These are phyloP conservation scores for Leptogaster cylindrica DNA, from an alignment of 2,888 invertebrate species.

Conservation along the genomic window DNA sequence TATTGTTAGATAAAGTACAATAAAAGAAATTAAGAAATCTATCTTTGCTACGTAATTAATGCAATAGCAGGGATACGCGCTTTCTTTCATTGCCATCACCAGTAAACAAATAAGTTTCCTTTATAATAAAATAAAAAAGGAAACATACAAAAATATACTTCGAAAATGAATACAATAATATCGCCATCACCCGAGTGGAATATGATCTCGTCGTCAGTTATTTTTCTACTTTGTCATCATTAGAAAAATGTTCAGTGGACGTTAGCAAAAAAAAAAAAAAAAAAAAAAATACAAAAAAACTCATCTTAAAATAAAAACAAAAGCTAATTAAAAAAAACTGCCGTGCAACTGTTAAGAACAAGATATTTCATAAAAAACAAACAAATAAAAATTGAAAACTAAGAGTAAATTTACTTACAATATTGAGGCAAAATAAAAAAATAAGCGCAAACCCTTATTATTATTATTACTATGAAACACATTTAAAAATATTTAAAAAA, in stretches of 20 bases:
- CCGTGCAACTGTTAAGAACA: slow-evolving; percentile 41
- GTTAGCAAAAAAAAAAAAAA: no score
- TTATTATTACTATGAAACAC: slow-evolving; percentile 33
- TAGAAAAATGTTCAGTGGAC: slow-evolving; percentile 24
- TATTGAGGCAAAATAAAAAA: slow-evolving; percentile 38
- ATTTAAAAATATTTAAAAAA: slow-evolving; percentile 33
- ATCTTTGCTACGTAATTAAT: slow-evolving; percentile 36
- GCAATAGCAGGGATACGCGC: slow-evolving; percentile 38
- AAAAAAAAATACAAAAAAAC: no score
- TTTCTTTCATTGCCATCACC: slow-evolving; percentile 30
- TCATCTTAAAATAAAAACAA: slow-evolving; percentile 30
- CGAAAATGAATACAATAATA: slow-evolving; percentile 9
- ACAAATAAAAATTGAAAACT: slow-evolving; percentile 32
- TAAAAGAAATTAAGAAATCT: slow-evolving; percentile 34
- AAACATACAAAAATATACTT: not conserved
- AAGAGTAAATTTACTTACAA: slow-evolving; percentile 36
- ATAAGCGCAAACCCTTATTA: slow-evolving; percentile 38
- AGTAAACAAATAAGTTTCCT: slow-evolving; percentile 10
- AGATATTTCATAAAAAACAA: slow-evolving; percentile 38
- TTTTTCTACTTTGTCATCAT: slow-evolving; percentile 31
- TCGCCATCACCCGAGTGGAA: slow-evolving; percentile 18
- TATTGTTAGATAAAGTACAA: slow-evolving; percentile 40
- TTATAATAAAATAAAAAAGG: slow-evolving; percentile 1
- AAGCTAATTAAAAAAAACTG: slow-evolving; percentile 40
- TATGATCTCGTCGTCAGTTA: slow-evolving; percentile 24